Percentiles rank a stretch among this genome's conserved stretches.
phyloP scores from a whole-genome alignment of 2,888 invertebrate species.

The Exocentrus adspersus region DNA sequence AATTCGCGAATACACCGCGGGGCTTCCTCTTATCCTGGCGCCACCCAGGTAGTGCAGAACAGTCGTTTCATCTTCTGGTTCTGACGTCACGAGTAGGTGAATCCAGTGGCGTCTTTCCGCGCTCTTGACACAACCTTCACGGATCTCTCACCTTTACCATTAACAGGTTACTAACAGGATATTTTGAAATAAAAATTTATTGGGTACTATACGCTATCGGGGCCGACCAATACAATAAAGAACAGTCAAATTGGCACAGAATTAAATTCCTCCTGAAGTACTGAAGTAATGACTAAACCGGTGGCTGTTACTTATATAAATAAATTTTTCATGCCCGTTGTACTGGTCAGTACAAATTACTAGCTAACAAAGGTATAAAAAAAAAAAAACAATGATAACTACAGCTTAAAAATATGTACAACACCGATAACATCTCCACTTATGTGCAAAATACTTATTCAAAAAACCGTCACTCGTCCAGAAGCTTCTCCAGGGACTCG shows the following conservation, averaged over 20 bases:
- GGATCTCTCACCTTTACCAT: no score
- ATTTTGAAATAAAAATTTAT: neutral
- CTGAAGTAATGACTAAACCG: no score
- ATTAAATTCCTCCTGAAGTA: no score
- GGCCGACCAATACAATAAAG: neutral
- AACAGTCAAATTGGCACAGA: neutral
- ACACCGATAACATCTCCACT: conserved; percentile 2
- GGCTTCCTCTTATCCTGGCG: no score
- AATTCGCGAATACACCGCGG: no score
- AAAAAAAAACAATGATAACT: neutral
- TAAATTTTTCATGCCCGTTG: neutral
- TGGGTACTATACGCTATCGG: neutral
- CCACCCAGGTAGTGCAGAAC: no score
- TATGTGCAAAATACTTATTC: neutral
- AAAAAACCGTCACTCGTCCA: conserved; percentile 30
- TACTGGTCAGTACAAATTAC: neutral
- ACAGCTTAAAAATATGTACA: conserved; percentile 22
- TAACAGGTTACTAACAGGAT: no score
- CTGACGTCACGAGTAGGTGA: no score
- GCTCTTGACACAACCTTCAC: no score
- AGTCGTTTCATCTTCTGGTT: no score
- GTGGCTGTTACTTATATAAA: neutral
- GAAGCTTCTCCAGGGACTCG: conserved; percentile 36
- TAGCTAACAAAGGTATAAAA: neutral
- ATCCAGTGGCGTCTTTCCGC: no score